Evolutionary conservation across 2,113 vertebrate species (phyloP).

Genomic region (cattle (Bos taurus)): ARS-UCD2.0 NC_037348.1:54263001-54263500

Average conservation of each 20-base stretch:
- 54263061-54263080: background rate
- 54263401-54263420: background rate
- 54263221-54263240: background rate
- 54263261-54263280: background rate
- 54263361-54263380: background rate
- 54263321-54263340: background rate
- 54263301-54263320: background rate
- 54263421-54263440: background rate
- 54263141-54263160: background rate
- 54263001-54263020: background rate
- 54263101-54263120: no score
- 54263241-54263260: background rate
- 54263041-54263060: background rate
- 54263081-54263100: background rate
- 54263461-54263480: rapidly evolving
- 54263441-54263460: background rate
- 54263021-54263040: background rate
- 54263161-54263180: background rate
- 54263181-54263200: background rate
- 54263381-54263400: background rate
- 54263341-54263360: background rate
- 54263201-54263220: background rate
- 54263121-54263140: background rate
- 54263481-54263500: background rate
- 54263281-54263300: background rate